These are phyloP conservation scores for Lobophora halterata DNA, from an alignment of 2,888 invertebrate genomes.

Conservation along the genomic window DNA sequence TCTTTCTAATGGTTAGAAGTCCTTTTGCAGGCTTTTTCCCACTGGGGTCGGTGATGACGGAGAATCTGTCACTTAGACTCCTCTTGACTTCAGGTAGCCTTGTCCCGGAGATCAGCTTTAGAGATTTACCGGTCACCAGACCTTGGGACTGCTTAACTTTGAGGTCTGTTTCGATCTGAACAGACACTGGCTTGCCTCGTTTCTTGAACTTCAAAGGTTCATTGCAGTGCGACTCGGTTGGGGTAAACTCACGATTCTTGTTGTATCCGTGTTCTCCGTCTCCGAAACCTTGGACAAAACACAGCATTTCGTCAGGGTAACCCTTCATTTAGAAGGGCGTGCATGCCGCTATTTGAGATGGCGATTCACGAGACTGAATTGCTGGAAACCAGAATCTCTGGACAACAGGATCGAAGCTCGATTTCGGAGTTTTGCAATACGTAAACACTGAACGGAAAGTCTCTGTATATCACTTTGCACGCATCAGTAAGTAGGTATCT, in stretches of 20 bases:
- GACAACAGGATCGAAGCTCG: conserved; percentile 1
- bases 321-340: conserved; percentile 76
- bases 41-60: conserved; percentile 61
- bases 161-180: conserved; percentile 43
- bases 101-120: conserved; percentile 57
- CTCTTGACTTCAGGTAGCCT: conserved; percentile 66
- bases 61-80: conserved; percentile 73
- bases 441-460: conserved; percentile 27
- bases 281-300: conserved; percentile 85
- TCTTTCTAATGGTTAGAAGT: conserved; percentile 71
- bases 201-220: conserved; percentile 47
- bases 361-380: too few relatives aligned
- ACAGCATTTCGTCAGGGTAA: conserved; percentile 82
- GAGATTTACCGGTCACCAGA: conserved; percentile 54
- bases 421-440: conserved; percentile 15
- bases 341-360: conserved; percentile 30
- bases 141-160: conserved; percentile 44
- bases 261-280: conserved; percentile 58
- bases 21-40: conserved; percentile 57
- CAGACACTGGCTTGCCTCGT: conserved; percentile 45
- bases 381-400: too few relatives aligned
- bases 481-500: conserved; percentile 3
- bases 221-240: conserved; percentile 39
- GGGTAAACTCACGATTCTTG: conserved; percentile 53
- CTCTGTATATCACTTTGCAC: conserved; percentile 20